Base-by-base conservation (phyloP, 2,888 invertebrate genomes). In the Drosophila picticornis region DNA sequence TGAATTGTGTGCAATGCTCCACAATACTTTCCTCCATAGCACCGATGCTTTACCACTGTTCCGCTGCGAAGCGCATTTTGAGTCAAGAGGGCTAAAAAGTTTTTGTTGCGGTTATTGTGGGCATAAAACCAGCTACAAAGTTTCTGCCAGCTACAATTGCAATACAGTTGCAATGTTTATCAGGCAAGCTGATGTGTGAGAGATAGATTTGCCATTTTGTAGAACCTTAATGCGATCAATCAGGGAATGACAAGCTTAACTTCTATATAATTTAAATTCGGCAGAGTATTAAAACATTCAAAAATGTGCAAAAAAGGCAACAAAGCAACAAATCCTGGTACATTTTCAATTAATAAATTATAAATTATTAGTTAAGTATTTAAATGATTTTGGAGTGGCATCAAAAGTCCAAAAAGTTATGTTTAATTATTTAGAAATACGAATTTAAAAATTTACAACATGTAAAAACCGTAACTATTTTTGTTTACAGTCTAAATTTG, bases 101-200 rank as follows among this genome's bases (percentile, higher is more conserved):
- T 90, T 86, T 70, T 79, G 84, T 81, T 83, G 85, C 63, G 70
- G 73, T 74, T 83, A 75, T 80, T 83, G 71, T 90, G 65, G 80
- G 67, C 63, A 65, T 80, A 68, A 73, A 76, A 80, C 74, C 66
- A 66, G 61, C 80, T 63, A 89, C 88, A 90, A 73, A 73, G 84
- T 84, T 87, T 70, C 80, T 62, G 58, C 56, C 70, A 69, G 56
- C 67, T 59, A 59, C 50, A 60, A 53, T 62, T 63, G 34, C 53
- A 51, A 62, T 59, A 67, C 64, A 63, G 79, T 66, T 75, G 50
- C 60, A 70, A 29, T 53, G 38, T 66, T 65, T 65, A 72, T 59
- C 52, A 61, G 56, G 29, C 29, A 13, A 38, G 16, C 46, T 46
- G 25, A 51, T 19, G 22, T 59, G 48, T 22, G 9, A 13, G 16